Evolutionary conservation across 2,888 invertebrate species (phyloP), one percentile per base, ranked within the genome.

Genomic region (Drosophila putrida): DNA sequence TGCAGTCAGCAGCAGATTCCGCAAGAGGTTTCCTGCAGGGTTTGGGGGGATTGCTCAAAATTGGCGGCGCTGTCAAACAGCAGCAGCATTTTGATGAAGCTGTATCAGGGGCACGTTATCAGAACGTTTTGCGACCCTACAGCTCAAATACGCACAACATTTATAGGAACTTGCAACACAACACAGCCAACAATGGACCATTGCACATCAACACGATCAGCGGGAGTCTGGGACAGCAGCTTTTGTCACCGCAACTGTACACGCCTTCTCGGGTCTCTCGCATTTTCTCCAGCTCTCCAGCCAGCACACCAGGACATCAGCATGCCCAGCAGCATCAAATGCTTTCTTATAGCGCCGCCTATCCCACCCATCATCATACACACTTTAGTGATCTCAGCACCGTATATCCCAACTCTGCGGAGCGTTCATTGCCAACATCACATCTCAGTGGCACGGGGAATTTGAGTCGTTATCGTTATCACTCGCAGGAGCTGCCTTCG

Each of bases 321-420:
- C 76, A 61, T 33, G 76, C 67, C 0, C 60, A 63, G 94, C 76
- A 58, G 1, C 74, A 62, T 0, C 72, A 58, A n/a, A 15, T 82
- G 4, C 11, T 86, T 10, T 71, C 78, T 0, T 71, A 72, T 25
- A 66, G 67, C 47, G 54, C 54, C 28, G 69, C 49, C 31, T 68
- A 70, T 13, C 65, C 80, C 0, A 50, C 51, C 20, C 46, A 92
- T 28, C 71, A 92, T n/a, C 75, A 83, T 27, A 77, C 83, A 2
- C 96, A 97, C 93, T 96, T 96, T 89, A 96, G 96, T 91, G 97
- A 97, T 93, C 94, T 97, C 85, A 97, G 97, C 93, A 97, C 97
- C 44, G 97, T 97, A 68, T 95, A 96, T 89, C 95, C 96, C 46
- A 96, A 96, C 84, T 96, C 96, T 20, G 96, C 95, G 8, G 97